These are phyloP conservation scores for Glaucomys volans DNA, from an alignment of 2,113 vertebrate genomes.

Conservation along the genomic window DNA sequence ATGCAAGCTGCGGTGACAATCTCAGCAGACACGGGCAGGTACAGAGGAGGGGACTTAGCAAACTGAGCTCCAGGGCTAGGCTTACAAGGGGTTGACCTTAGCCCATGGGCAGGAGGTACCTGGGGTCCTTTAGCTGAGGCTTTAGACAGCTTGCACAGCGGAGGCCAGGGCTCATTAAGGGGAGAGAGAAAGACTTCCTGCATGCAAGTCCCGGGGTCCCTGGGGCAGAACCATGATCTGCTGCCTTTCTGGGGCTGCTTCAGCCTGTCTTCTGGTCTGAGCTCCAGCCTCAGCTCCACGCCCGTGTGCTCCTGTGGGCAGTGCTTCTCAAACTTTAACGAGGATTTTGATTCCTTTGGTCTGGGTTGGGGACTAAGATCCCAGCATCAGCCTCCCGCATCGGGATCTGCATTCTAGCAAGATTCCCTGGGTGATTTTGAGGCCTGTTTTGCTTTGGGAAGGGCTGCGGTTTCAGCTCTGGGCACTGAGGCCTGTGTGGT, in stretches of 20 bases:
- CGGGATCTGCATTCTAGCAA: background rate
- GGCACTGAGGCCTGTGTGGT: background rate
- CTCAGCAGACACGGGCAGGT: background rate
- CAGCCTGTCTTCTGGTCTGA: background rate
- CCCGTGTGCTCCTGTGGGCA: too few relatives aligned
- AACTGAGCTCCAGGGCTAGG: background rate
- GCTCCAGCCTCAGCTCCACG: background rate
- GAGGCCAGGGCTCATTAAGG: background rate
- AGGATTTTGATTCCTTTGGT: background rate
- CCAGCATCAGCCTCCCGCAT: background rate
- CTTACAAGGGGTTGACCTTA: background rate
- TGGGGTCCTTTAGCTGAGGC: background rate
- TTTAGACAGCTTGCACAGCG: background rate
- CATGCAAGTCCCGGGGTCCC: background rate
- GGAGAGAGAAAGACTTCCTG: background rate
- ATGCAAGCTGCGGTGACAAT: background rate
- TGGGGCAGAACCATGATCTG: too few relatives aligned
- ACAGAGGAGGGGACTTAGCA: background rate
- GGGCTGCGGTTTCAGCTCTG: background rate
- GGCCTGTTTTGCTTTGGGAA: background rate
- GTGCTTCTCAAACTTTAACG: background rate
- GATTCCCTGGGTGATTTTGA: background rate
- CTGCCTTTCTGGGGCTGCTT: background rate
- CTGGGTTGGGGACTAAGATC: background rate
- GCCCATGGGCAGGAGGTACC: too few relatives aligned